Evolutionary conservation across 1,140 invertebrate genomes (phyloP).

Genomic region (Zaprionus lachaisei): DNA sequence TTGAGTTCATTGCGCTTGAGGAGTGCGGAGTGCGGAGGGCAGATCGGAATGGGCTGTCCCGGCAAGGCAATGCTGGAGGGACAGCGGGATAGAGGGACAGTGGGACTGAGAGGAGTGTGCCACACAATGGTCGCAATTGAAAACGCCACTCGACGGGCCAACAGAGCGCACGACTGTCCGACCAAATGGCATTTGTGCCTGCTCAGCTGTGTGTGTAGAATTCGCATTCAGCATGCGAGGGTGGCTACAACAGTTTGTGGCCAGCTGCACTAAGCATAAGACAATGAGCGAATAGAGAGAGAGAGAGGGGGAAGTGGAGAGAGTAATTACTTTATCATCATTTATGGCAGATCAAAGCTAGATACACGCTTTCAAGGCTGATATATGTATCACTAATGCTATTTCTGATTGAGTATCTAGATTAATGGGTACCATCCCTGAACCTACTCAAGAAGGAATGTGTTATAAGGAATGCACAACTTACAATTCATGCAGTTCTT

Average conservation of each 20-base stretch:
- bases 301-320: not conserved
- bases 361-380: not conserved
- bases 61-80: not conserved
- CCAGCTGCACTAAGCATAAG: not conserved
- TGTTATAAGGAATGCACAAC: too few relatives aligned
- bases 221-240: slow-evolving; percentile 8
- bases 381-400: not conserved
- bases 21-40: slow-evolving; percentile 2
- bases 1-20: slow-evolving; percentile 41
- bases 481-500: too few relatives aligned
- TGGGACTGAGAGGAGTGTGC: not conserved
- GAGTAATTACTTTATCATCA: not conserved
- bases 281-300: not conserved
- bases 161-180: slow-evolving; percentile 36
- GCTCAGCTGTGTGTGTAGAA: slow-evolving; percentile 2
- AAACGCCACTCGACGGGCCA: slow-evolving; percentile 60
- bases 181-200: slow-evolving; percentile 30
- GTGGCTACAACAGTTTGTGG: not conserved
- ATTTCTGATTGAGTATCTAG: too few relatives aligned
- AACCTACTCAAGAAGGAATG: too few relatives aligned
- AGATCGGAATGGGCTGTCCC: not conserved
- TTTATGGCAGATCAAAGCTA: not conserved
- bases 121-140: slow-evolving; percentile 69
- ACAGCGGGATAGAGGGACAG: not conserved
- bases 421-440: too few relatives aligned